Conservation (phyloP, 2,797 vertebrate genomes). For the Pseudochaenichthys georgianus region DNA sequence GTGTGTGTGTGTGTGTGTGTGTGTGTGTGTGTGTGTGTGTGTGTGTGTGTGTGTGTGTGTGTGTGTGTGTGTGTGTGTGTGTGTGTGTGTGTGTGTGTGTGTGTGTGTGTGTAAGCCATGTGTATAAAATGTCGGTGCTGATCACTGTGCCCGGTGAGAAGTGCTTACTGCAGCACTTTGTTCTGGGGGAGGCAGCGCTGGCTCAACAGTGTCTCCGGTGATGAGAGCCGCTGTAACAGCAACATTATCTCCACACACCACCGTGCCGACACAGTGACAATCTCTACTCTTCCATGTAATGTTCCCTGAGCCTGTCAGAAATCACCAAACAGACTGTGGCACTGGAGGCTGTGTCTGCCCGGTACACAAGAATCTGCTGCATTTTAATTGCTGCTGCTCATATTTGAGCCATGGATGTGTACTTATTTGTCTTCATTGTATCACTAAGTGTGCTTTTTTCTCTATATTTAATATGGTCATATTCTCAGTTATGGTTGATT, state of each 20-base stretch:
- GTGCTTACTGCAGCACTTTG: slow-evolving; percentile 70
- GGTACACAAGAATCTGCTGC: slow-evolving; percentile 7
- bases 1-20: too few relatives aligned
- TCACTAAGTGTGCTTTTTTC: too few relatives aligned
- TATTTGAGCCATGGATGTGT: too few relatives aligned
- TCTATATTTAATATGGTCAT: too few relatives aligned
- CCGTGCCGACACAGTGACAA: slow-evolving; percentile 31
- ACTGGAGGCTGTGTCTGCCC: background rate
- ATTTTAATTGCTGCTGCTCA: slow-evolving; percentile 4
- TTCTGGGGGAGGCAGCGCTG: slow-evolving; percentile 49
- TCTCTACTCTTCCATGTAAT: slow-evolving; percentile 32
- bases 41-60: too few relatives aligned
- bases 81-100: background rate
- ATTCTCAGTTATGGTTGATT: too few relatives aligned
- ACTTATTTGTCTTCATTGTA: too few relatives aligned
- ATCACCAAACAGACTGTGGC: slow-evolving; percentile 17
- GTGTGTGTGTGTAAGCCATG: slow-evolving; percentile 26
- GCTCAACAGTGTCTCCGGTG: slow-evolving; percentile 55
- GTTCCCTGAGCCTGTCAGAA: slow-evolving; percentile 32
- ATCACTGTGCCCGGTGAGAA: slow-evolving; percentile 67
- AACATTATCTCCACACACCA: slow-evolving; percentile 52
- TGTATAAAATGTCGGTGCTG: slow-evolving; percentile 54
- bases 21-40: too few relatives aligned
- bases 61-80: too few relatives aligned
- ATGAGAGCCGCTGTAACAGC: slow-evolving; percentile 68